Base-by-base conservation (phyloP, 2,888 invertebrate species). In the Leptopterna dolabrata region DNA sequence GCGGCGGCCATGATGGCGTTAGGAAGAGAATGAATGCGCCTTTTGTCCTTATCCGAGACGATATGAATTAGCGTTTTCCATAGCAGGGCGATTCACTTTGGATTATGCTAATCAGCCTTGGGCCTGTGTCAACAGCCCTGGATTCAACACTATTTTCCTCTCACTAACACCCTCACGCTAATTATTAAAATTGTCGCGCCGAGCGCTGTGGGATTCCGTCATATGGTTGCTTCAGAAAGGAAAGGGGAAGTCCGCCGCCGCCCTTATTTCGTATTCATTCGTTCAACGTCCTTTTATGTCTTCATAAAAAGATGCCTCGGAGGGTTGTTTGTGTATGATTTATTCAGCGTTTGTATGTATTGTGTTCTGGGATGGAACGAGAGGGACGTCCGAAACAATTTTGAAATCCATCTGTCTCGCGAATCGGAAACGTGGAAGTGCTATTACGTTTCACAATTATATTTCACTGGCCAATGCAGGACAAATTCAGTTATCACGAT, bases 81-180 rank as follows among this genome's bases (percentile, higher is more conserved):
- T 19, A 36, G 73, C 36, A n/a, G 36, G 9, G 7, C 73, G 51
- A 81, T 55, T 81, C 81, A 51, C 81, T 81, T 81, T 81, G 81
- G 81, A 81, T 81, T 81, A 81, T 81, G 81, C 55, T 81, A 81
- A 81, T 81, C 81, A 51, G 36, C 73, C 55, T 47, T 14, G 13
- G 55, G 81, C 51, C 81, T 81, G 81, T 55, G 81, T 81, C 81
- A 81, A 81, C 81, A 81, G 51, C 81, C 30, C 29, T 55, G 29
- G 81, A 47, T 47, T 81, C 47, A 24, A 51, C 81, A 81, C 55
- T 81, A 81, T 81, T 81, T 81, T 55, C 55, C 45, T 81, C 51
- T 51, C 24, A 45, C 78, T 27, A 47, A 29, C 55, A 29, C 51
- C 81, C 81, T 47, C n/a, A 11, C 81, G 73, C 73, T 73, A 73